Evolutionary conservation across 2,113 vertebrate genomes (phyloP), one percentile per base, ranked within the genome.

Genomic region (Etheostoma cragini): DNA sequence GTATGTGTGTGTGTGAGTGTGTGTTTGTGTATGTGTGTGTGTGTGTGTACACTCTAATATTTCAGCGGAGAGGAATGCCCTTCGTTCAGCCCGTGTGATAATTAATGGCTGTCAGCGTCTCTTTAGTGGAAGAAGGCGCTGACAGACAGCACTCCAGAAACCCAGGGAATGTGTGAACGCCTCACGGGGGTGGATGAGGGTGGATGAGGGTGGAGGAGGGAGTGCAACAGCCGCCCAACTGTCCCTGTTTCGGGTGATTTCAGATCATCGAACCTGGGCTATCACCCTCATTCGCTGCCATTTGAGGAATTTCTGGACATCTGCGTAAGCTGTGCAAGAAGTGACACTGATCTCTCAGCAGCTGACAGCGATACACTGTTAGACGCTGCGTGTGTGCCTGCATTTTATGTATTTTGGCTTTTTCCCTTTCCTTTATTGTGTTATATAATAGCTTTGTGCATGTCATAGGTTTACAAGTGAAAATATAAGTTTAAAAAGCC

Each of bases 21-120:
- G n/a, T n/a, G n/a, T n/a, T n/a, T 22, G 30, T 70, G 53, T 67
- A 38, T 72, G 38, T 50, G 77, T 56, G 69, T 45, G 50, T 3
- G 58, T 3, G 26, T 26, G 26, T 8, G 71, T 13, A 11, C 21
- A 14, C 50, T 0, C 30, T 5, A n/a, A 82, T 80, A 84, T 86
- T 76, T 83, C 71, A 78, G 57, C 60, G 68, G 35, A 22, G 66
- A 88, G 87, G 88, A 89, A 95, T 92, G 89, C 87, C 91, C 88
- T 89, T 84, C 74, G 89, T 94, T 93, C 92, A 88, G 88, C 88
- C 86, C 63, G 67, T 57, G 82, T 90, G 90, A 94, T 94, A 94
- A 95, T 94, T 94, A 93, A 95, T 93, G 88, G 89, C 82, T 92
- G 93, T 93, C 91, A 89, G 91, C 83, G 13, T 88, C 61, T 90